These are phyloP conservation scores for Alsophila aescularia DNA, from an alignment of 2,888 invertebrate genomes.

Conservation along the genomic window DNA sequence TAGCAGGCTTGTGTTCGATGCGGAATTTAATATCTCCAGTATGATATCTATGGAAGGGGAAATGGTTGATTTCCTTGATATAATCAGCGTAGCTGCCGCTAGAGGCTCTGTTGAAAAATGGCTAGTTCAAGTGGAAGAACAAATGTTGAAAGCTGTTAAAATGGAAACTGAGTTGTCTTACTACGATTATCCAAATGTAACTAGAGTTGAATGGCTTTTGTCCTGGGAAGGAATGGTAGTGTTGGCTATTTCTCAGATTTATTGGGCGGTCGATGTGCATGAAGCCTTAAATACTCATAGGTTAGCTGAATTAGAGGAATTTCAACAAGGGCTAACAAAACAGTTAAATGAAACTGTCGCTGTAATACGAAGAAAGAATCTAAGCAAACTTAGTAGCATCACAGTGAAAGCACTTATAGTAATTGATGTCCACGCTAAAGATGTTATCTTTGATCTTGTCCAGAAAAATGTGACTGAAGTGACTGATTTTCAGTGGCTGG, in stretches of 20 bases:
- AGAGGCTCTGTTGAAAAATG: conserved; percentile 94
- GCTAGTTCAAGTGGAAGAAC: conserved; percentile 92
- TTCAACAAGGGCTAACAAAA: conserved; percentile 80
- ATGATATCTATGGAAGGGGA: conserved; percentile 92
- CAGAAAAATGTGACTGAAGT: conserved; percentile 87
- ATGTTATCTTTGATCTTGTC: conserved; percentile 88
- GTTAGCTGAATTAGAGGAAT: conserved; percentile 81
- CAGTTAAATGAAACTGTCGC: conserved; percentile 91
- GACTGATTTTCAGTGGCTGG: conserved; percentile 93
- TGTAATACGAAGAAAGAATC: conserved; percentile 87
- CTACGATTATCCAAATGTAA: conserved; percentile 84
- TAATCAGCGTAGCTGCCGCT: conserved; percentile 88
- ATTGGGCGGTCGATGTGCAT: conserved; percentile 92
- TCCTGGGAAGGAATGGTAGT: conserved; percentile 94
- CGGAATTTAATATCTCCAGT: conserved; percentile 88
- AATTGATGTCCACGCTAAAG: conserved; percentile 93
- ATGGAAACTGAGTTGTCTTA: conserved; percentile 88
- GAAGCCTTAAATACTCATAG: conserved; percentile 86
- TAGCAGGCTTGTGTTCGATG: conserved; percentile 88
- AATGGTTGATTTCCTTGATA: conserved; percentile 85
- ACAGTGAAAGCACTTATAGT: conserved; percentile 93
- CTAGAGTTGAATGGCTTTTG: conserved; percentile 88
- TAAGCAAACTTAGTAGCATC: conserved; percentile 89
- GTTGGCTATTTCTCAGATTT: conserved; percentile 90
- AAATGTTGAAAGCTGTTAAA: conserved; percentile 90